Conservation (phyloP, 1,140 invertebrate genomes). For the Colletes gigas region DNA sequence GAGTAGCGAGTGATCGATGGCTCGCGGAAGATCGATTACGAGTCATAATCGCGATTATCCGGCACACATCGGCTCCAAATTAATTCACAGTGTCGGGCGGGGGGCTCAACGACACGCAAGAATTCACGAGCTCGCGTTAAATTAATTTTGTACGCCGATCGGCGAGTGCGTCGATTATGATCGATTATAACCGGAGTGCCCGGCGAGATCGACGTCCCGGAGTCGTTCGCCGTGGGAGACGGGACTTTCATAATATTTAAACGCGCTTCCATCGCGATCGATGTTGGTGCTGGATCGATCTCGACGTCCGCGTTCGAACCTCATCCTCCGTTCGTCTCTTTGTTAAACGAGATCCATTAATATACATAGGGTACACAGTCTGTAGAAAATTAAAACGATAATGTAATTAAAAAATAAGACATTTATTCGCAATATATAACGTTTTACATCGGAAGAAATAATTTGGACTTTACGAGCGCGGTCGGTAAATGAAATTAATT, state of each 20-base stretch:
- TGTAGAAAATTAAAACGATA: too few species aligned
- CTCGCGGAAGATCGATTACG: slow-evolving; percentile 26
- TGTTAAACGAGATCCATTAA: too few species aligned
- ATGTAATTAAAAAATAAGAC: too few species aligned
- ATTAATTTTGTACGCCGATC: slow-evolving; percentile 51
- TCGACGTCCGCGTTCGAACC: background rate
- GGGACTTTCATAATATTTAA: background rate
- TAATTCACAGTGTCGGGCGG: slow-evolving; percentile 19
- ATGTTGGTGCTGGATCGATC: background rate
- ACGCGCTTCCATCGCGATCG: background rate
- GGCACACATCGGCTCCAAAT: slow-evolving; percentile 18
- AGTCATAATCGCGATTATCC: slow-evolving; percentile 41
- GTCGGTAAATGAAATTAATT: too few species aligned
- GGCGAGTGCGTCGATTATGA: slow-evolving; percentile 7
- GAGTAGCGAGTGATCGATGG: slow-evolving; percentile 27
- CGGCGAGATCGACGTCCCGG: background rate
- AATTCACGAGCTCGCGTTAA: slow-evolving; percentile 28
- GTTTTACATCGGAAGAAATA: too few species aligned
- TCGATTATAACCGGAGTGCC: slow-evolving; percentile 32
- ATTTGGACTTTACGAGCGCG: too few species aligned
- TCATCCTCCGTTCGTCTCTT: background rate
- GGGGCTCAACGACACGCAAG: slow-evolving; percentile 34
- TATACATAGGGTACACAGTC: too few species aligned
- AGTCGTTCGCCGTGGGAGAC: background rate
- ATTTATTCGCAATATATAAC: too few species aligned